phyloP scores from a whole-genome alignment of 2,113 vertebrate genomes.

The Pungitius pungitius region DNA sequence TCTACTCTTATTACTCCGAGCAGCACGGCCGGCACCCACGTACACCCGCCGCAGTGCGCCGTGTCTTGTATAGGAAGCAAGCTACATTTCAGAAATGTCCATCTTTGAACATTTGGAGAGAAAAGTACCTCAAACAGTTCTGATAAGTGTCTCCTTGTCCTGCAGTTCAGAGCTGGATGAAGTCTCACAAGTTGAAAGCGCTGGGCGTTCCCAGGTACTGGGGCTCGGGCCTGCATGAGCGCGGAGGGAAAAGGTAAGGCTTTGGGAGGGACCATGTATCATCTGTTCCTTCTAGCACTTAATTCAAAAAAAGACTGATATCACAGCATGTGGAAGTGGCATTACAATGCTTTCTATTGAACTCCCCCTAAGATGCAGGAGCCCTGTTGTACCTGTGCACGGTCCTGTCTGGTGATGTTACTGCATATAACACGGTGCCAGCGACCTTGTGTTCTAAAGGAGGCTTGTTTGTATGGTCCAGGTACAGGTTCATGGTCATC shows the following conservation, averaged over 20 bases:
- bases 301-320: no score
- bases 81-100: not conserved
- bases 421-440: not conserved
- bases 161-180: constrained; percentile 91
- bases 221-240: constrained; percentile 93
- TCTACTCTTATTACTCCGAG: constrained; percentile 68
- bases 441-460: not conserved
- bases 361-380: not conserved
- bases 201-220: constrained; percentile 94
- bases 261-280: no score
- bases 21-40: constrained; percentile 31
- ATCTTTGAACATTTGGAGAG: not conserved
- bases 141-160: not conserved
- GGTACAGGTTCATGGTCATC: constrained; percentile 98
- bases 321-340: no score
- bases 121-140: not conserved
- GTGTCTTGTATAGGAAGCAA: constrained; percentile 25
- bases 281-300: not conserved
- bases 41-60: constrained; percentile 25
- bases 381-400: not conserved
- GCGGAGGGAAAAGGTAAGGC: constrained; percentile 88
- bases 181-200: constrained; percentile 86
- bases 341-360: not conserved
- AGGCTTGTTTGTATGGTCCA: constrained; percentile 47
- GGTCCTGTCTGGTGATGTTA: not conserved